Conservation (phyloP, 2,888 invertebrate species). For the Polyploca ridens region DNA sequence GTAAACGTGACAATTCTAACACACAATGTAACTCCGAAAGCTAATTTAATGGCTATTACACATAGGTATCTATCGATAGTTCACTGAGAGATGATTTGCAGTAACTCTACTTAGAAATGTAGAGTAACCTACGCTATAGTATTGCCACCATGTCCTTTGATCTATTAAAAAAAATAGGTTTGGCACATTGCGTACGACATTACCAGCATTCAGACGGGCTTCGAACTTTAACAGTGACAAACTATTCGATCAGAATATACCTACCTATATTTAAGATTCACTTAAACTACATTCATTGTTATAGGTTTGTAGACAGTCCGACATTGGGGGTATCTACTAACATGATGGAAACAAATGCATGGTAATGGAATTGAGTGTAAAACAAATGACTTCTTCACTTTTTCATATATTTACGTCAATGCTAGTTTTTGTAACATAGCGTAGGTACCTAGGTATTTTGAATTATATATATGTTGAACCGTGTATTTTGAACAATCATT, state of each 20-base stretch:
- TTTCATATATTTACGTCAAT: not conserved
- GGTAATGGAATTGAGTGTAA: not conserved
- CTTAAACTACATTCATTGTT: not conserved
- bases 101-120: slow-evolving; percentile 32
- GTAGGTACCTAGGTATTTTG: not conserved
- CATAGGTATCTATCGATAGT: slow-evolving; percentile 35
- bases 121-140: slow-evolving; percentile 37
- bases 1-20: slow-evolving; percentile 62
- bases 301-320: slow-evolving; percentile 1
- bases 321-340: not conserved
- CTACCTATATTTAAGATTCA: not conserved
- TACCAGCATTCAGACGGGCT: not conserved
- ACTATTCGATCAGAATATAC: slow-evolving; percentile 16
- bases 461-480: not conserved
- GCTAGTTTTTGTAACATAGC: not conserved
- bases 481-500: not conserved
- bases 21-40: slow-evolving; percentile 55
- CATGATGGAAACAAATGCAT: not conserved
- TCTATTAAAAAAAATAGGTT: slow-evolving; percentile 53
- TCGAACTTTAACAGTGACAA: slow-evolving; percentile 8
- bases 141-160: slow-evolving; percentile 45
- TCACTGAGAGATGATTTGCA: slow-evolving; percentile 36
- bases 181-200: slow-evolving; percentile 57
- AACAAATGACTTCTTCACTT: too few relatives aligned
- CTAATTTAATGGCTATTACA: slow-evolving; percentile 48